Evolutionary conservation across 2,888 invertebrate genomes (phyloP), one percentile per base, ranked within the genome.

Genomic region (Lithodes maja): DNA sequence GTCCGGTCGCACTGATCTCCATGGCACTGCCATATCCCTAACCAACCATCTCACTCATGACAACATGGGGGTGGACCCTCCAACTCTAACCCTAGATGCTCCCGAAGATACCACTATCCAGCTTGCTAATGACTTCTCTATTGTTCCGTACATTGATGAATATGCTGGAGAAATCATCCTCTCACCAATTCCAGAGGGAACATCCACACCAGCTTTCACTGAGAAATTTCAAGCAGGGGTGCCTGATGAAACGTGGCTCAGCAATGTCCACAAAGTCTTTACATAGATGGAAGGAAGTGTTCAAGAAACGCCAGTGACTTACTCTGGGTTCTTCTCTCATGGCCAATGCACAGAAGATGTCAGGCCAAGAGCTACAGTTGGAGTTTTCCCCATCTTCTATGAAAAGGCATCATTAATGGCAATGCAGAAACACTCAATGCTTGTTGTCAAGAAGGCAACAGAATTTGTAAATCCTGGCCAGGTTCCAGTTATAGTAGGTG

Each of bases 61-160:
- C 49, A 77, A 77, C 77, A 17, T 77, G 77, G 77, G 71, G 77
- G 49, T 33, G 49, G 77, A 77, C 49, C 49, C 77, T 33, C 33
- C 77, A 33, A 17, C 77, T 33, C 77, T 77, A 49, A 33, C 77
- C 17, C 77, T 77, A 9, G 77, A 7, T 77, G 3, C 9, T 49
- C 17, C 49, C 9, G 77, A 77, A 77, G 77, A 49, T 33, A 49
- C 77, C 77, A 9, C 12, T 33, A 77, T 49, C 77, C 17, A 77
- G 49, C 77, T 77, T 77, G 9, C 77, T 33, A 49, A 77, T 9
- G 49, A 77, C 17, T 77, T 33, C 2, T 77, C 80, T 33, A n/a
- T 53, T 55, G 55, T 80, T n/a, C 81, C 81, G n/a, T 81, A 54
- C 68, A n/a, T 81, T 81, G 81, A 81, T 55, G 54, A 81, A 54